Evolutionary conservation across 1,140 invertebrate species (phyloP).

Genomic region (Drosophila sulfurigaster): DNA sequence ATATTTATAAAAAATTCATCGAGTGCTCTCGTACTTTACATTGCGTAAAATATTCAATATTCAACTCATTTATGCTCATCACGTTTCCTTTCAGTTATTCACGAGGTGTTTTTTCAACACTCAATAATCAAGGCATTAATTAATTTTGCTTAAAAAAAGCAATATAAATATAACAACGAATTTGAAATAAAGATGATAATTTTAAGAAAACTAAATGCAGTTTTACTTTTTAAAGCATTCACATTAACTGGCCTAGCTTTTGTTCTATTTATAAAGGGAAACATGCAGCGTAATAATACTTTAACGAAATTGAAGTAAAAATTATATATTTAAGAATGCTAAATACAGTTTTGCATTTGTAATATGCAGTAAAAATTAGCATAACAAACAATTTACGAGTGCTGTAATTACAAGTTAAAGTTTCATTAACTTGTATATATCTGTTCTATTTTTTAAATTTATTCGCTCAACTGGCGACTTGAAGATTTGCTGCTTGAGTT

Average conservation of each 20-base stretch:
- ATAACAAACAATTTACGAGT: neutral
- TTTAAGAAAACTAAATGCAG: neutral
- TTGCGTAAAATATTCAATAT: slow-evolving; percentile 6
- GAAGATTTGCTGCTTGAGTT: no score
- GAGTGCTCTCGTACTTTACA: slow-evolving; percentile 10
- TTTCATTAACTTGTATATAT: neutral
- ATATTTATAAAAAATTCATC: slow-evolving; percentile 1
- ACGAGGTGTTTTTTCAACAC: neutral
- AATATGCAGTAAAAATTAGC: neutral
- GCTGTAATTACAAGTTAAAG: neutral
- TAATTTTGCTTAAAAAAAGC: neutral
- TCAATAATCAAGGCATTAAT: slow-evolving; percentile 26
- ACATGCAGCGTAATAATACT: no score
- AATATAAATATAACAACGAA: neutral
- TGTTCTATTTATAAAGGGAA: neutral
- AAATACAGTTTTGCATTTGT: neutral
- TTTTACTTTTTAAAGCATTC: neutral
- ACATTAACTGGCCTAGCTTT: neutral
- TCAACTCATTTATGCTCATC: slow-evolving; percentile 11
- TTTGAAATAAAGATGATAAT: neutral
- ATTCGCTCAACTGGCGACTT: neutral
- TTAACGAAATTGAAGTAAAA: neutral
- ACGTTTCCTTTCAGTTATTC: slow-evolving; percentile 15
- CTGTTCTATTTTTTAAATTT: slow-evolving; percentile 5
- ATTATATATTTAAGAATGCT: neutral